Percentiles rank a stretch among this genome's conserved stretches.
Conservation (phyloP, 1,140 invertebrate genomes). For the Epicauta chinensis region DNA sequence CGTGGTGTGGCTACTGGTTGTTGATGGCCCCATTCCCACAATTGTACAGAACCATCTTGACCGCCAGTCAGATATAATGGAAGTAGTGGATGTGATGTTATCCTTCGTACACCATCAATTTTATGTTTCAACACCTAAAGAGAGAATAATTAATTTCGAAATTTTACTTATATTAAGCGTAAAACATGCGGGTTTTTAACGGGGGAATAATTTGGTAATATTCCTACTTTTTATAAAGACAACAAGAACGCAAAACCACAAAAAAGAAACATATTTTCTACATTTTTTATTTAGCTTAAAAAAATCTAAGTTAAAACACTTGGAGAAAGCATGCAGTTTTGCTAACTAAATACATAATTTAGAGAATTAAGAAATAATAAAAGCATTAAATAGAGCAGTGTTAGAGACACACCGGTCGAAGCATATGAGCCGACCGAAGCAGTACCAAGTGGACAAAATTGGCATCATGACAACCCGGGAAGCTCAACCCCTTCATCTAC, state of each 20-base stretch:
- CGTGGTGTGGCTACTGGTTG: slow-evolving; percentile 84
- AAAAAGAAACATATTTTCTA: too few species aligned
- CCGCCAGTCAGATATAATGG: slow-evolving; percentile 94
- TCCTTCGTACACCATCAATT: slow-evolving; percentile 89
- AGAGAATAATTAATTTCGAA: slow-evolving; percentile 4
- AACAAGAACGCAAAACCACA: too few species aligned
- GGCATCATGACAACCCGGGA: slow-evolving; percentile 89
- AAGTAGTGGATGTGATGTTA: slow-evolving; percentile 90
- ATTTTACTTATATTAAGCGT: not conserved
- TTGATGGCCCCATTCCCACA: slow-evolving; percentile 97
- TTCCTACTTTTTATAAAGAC: too few species aligned
- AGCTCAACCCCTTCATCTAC: slow-evolving; percentile 91
- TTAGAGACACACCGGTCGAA: slow-evolving; percentile 81
- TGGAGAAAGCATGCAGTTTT: too few species aligned
- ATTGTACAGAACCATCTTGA: slow-evolving; percentile 92
- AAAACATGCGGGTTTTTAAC: slow-evolving; percentile 1
- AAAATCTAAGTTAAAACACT: too few species aligned
- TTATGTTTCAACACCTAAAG: slow-evolving; percentile 76
- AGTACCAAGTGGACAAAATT: slow-evolving; percentile 89
- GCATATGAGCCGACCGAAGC: slow-evolving; percentile 87
- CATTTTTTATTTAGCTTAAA: too few species aligned
- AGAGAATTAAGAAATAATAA: not conserved
- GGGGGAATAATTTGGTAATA: too few species aligned
- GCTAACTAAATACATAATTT: too few species aligned
- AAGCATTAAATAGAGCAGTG: slow-evolving; percentile 22